Percentiles rank a stretch among this genome's conserved stretches.
Conservation (phyloP, 2,113 vertebrate species). For the Heteronetta atricapilla region DNA sequence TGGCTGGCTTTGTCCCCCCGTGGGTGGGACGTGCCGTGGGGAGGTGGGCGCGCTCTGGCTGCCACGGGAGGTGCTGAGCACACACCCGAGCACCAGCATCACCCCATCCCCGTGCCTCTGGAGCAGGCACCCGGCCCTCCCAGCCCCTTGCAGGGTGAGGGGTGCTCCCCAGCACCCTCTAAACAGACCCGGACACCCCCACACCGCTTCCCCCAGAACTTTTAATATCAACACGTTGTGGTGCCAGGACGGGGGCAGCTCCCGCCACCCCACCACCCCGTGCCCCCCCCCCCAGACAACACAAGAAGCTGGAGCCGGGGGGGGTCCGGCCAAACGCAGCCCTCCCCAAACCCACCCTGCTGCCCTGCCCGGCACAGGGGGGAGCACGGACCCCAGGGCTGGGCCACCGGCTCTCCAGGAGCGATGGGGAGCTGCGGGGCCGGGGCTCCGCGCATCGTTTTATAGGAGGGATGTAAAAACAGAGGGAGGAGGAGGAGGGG, state of each 20-base stretch:
- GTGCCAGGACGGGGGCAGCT: not conserved
- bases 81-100: no score
- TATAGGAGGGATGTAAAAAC: not conserved
- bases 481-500: not conserved
- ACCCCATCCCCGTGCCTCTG: no score
- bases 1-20: no score
- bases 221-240: not conserved
- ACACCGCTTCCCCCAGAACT: not conserved
- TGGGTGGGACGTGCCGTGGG: no score
- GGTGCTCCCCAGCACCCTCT: no score
- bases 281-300: rapidly evolving
- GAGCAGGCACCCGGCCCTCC: no score
- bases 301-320: not conserved
- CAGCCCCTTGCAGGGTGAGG: no score
- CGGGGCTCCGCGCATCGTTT: not conserved
- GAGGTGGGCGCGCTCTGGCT: no score
- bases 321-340: no score
- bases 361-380: rapidly evolving
- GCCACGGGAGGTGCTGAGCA: no score
- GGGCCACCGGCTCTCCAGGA: not conserved
- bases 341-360: not conserved
- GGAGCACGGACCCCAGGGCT: not conserved
- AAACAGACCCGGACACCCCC: no score
- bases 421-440: not conserved
- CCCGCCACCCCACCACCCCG: not conserved